phyloP scores from a whole-genome alignment of 2,113 vertebrate genomes.

The Zosterops pallidus region DNA sequence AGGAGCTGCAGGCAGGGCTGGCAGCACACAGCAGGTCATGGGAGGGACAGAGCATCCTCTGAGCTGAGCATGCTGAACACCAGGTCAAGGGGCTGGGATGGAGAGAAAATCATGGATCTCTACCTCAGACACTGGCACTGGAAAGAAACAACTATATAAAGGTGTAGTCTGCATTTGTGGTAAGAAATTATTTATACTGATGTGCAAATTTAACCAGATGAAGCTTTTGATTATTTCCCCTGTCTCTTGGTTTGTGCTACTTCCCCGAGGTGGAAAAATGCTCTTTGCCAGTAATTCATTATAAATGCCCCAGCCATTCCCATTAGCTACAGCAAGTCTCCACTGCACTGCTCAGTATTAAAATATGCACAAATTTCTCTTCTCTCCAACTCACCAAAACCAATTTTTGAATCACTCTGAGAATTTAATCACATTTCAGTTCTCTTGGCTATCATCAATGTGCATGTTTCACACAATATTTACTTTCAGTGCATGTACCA shows the following conservation, averaged over 20 bases:
- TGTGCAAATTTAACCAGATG: conserved; percentile 25
- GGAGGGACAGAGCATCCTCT: neutral
- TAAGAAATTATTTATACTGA: conserved; percentile 27
- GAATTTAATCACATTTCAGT: conserved; percentile 41
- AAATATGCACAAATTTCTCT: conserved; percentile 56
- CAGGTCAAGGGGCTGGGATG: neutral
- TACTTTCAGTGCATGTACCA: conserved; percentile 4
- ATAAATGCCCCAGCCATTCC: conserved; percentile 55
- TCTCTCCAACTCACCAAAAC: conserved; percentile 27
- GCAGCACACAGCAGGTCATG: fast-evolving
- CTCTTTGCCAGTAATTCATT: conserved; percentile 55
- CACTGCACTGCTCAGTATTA: conserved; percentile 36
- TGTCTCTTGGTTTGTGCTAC: neutral
- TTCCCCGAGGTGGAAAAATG: conserved; percentile 44
- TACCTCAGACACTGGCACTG: neutral
- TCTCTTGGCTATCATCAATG: neutral
- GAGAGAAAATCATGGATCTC: neutral
- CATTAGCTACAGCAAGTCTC: conserved; percentile 45
- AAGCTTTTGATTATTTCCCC: conserved; percentile 40
- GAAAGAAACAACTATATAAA: neutral
- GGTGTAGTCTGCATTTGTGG: neutral
- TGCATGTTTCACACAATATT: neutral
- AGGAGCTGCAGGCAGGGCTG: neutral
- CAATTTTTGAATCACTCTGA: conserved; percentile 20
- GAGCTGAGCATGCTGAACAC: neutral